These are phyloP conservation scores for Clarias magur DNA, from an alignment of 2,113 vertebrate genomes.

Conservation along the genomic window DNA sequence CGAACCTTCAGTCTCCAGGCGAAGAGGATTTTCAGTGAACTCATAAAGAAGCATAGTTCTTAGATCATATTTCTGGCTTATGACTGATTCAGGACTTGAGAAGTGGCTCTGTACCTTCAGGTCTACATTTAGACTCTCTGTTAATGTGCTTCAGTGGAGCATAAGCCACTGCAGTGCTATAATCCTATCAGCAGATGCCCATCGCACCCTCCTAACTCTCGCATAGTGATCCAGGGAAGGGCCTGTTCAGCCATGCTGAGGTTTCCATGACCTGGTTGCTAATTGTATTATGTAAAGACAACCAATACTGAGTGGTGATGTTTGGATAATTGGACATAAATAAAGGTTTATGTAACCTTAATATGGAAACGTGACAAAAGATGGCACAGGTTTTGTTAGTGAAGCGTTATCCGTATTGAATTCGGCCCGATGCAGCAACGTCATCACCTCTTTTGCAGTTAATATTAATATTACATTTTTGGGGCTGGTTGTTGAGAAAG, in stretches of 20 bases:
- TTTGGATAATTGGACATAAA: background rate
- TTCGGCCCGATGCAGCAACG: background rate
- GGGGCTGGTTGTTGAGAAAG: background rate
- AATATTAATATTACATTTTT: background rate
- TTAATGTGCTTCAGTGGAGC: conserved; percentile 42
- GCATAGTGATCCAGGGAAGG: conserved; percentile 18
- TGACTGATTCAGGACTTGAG: background rate
- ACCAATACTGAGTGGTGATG: background rate
- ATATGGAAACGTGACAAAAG: background rate
- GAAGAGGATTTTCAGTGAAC: background rate
- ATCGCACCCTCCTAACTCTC: conserved; percentile 15
- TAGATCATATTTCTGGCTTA: background rate
- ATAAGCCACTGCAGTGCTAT: conserved; percentile 42
- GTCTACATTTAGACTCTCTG: conserved; percentile 35
- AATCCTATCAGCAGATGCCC: conserved; percentile 44
- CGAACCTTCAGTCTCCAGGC: background rate
- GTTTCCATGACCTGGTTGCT: conserved; percentile 20
- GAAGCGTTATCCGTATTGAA: background rate
- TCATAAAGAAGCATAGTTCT: background rate
- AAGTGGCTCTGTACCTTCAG: background rate
- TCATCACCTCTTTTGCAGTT: background rate
- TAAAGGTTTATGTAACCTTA: background rate
- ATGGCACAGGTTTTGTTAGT: background rate
- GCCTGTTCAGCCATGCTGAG: conserved; percentile 15
- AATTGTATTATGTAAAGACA: conserved; percentile 16